Conservation (phyloP, 1,140 invertebrate species). For the Drosophila kurseongensis region DNA sequence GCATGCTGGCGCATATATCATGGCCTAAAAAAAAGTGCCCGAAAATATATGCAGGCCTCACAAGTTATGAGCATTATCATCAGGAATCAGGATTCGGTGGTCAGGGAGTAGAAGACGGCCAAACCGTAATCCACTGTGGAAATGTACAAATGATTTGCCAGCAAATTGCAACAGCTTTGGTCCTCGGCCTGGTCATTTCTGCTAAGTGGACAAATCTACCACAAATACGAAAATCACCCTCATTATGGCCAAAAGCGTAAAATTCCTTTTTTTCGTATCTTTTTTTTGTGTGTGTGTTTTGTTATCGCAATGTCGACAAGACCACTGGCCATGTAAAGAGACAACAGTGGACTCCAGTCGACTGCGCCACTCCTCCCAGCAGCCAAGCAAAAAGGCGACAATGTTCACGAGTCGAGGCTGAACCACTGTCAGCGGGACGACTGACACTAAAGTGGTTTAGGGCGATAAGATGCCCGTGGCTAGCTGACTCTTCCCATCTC, state of each 20-base stretch:
- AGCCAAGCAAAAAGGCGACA: constrained; percentile 62
- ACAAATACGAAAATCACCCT: constrained; percentile 84
- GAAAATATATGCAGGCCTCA: constrained; percentile 70
- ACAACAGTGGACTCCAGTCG: constrained; percentile 53
- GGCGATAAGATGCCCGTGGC: constrained; percentile 76
- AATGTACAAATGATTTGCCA: constrained; percentile 80
- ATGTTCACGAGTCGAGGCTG: constrained; percentile 66
- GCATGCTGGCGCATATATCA: constrained; percentile 74
- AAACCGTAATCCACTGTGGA: constrained; percentile 78
- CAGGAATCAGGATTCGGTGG: constrained; percentile 31
- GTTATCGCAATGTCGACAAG: constrained; percentile 78
- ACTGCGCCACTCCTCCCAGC: constrained; percentile 14
- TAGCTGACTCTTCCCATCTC: constrained; percentile 11
- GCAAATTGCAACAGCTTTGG: constrained; percentile 74
- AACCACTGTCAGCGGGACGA: constrained; percentile 78
- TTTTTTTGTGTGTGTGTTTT: constrained; percentile 36
- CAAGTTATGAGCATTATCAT: constrained; percentile 81
- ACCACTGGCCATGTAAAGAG: constrained; percentile 79
- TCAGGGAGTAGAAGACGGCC: constrained; percentile 5
- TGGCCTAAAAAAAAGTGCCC: constrained; percentile 7
- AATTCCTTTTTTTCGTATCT: constrained; percentile 37
- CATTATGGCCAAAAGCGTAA: constrained; percentile 80
- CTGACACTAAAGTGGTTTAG: constrained; percentile 84
- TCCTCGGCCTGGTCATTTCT: constrained; percentile 67
- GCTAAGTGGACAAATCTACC: constrained; percentile 84